Evolutionary conservation across 2,888 invertebrate species (phyloP), one percentile per base, ranked within the genome.

Genomic region (Callinectes sapidus): DNA sequence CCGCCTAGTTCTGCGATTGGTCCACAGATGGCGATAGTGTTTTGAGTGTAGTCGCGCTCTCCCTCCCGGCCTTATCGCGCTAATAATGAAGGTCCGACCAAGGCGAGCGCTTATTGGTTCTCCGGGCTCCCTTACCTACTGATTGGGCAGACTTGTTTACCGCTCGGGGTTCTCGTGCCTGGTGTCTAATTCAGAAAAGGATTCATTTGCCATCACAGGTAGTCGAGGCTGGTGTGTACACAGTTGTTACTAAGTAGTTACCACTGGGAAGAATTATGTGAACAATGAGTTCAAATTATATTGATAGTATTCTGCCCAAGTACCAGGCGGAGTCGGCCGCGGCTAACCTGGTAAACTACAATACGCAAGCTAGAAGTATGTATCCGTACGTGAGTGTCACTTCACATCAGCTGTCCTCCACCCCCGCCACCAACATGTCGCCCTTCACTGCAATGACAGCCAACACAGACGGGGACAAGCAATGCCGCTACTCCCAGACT

Each of bases 141-240:
- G 94, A 94, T 94, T 94, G 94, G 94, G 94, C 94, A 94, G 94
- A 94, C 94, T 94, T 94, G 94, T 94, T 94, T 94, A 94, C 94
- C 94, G 94, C 94, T 90, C 93, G 91, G 85, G 93, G 92, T 94
- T 94, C 92, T 92, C 93, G 92, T 92, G 92, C 94, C 93, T 91
- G 92, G 94, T 94, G 94, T 94, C 94, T 94, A 94, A 94, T 94
- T 94, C 94, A 94, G 94, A 94, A 94, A 94, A 94, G 94, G 94
- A 94, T 94, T 94, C 94, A 94, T 94, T 94, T 94, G 94, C 94
- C 93, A 94, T 94, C 94, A 94, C 94, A 94, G 94, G 94, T 94
- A 94, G 94, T 94, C 92, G 94, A 94, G 93, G 92, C 92, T 94
- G 91, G 94, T 94, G 94, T 94, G 94, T 94, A 94, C 94, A 94